A percentile compares a stretch with the other conserved stretches of the same genome.
phyloP scores from a whole-genome alignment of 1,140 invertebrate species.

The Apis florea region DNA sequence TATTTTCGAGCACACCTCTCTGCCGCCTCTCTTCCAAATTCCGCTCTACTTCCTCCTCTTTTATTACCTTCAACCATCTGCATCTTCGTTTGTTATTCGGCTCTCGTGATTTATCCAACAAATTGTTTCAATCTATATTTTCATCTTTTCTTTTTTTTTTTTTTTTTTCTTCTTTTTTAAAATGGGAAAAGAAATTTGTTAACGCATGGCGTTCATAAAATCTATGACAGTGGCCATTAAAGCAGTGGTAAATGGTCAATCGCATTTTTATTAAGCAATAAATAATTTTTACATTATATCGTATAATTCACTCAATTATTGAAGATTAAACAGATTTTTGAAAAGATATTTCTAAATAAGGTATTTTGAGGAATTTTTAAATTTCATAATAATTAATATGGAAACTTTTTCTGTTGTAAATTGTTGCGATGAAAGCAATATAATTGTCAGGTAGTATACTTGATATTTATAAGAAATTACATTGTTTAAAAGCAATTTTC shows the following conservation, averaged over 20 bases:
- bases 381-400: background rate
- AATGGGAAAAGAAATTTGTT: background rate
- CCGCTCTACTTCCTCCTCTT: background rate
- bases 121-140: background rate
- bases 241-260: too few relatives aligned
- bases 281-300: too few relatives aligned
- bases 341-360: background rate
- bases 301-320: too few relatives aligned
- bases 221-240: background rate
- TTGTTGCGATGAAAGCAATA: background rate
- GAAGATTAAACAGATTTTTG: too few relatives aligned
- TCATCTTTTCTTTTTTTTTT: background rate
- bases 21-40: constrained; percentile 12
- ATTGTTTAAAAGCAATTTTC: background rate
- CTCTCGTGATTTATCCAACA: background rate
- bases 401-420: background rate
- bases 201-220: background rate
- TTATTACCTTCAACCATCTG: background rate
- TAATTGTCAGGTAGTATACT: background rate
- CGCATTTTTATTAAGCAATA: too few relatives aligned
- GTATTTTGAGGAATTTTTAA: background rate
- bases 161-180: background rate
- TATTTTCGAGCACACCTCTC: constrained; percentile 13
- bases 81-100: background rate
- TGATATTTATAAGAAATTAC: background rate